Base-by-base conservation (phyloP, 2,888 invertebrate genomes). In the Macroteleia sp. region DNA sequence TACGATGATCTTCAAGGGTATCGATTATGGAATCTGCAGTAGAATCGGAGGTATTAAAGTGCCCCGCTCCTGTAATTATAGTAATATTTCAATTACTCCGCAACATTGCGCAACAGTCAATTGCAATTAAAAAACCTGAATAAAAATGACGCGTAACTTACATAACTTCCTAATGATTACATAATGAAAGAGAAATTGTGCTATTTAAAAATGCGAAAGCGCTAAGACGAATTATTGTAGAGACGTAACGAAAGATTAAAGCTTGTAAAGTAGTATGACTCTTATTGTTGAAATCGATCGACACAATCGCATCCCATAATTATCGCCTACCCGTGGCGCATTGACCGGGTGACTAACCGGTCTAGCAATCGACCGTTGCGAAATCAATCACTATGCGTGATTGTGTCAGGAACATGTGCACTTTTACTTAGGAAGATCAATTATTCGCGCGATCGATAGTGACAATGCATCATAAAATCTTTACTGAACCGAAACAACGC, bases 271-370 rank as follows among this genome's bases (percentile, higher is more conserved):
- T n/a, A n/a, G n/a, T n/a, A n/a, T n/a, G 42, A 48, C 28, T 30
- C 22, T 57, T 48, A 67, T 77, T 71, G 71, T 73, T 54, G 32
- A 9, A n/a, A 22, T 16, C 19, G 16, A 28, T 41, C 34, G 22
- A 48, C 64, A 41, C 32, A 50, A 56, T 62, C 66, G 59, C 64
- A 69, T 70, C 59, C 74, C 59, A 74, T 79, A 74, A 71, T 48
- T 62, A 66, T 77, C 79, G 74, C 76, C 70, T 54, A 56, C 73
- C 77, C 70, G 39, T 30, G 69, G 71, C 79, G 67, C 59, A 44
- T 42, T 71, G 71, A n/a, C 32, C 81, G 85, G 84, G 86, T 89
- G 88, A 88, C 88, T 88, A 88, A 89, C 85, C 71, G 81, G 85
- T 85, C 86, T 85, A 83, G 74, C 85, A 86, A 85, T 85, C 41